Percentiles rank a stretch among this genome's conserved stretches.
Conservation (phyloP, 2,113 vertebrate genomes). For the Crotalus helleri region DNA sequence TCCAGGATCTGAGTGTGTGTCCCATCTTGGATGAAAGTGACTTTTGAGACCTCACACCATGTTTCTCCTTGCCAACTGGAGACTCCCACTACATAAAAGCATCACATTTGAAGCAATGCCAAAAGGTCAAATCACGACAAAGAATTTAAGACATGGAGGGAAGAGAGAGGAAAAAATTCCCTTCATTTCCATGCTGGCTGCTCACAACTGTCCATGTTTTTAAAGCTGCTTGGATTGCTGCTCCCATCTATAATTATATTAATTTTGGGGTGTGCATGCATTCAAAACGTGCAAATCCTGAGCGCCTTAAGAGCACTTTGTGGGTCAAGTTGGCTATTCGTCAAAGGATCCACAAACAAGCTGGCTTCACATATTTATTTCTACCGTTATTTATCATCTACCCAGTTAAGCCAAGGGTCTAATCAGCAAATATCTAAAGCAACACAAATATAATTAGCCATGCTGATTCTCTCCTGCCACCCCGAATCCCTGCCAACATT, state of each 20-base stretch:
- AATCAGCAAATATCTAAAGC: background rate
- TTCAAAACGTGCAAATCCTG: background rate
- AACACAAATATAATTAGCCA: background rate
- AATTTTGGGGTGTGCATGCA: background rate
- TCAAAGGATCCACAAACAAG: background rate
- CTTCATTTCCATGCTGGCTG: conserved; percentile 34
- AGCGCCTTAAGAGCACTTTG: background rate
- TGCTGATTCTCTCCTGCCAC: background rate
- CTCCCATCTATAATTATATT: background rate
- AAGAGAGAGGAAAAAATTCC: background rate
- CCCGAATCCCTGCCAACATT: background rate
- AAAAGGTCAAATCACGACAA: background rate
- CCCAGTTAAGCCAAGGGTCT: background rate
- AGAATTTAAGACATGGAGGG: background rate
- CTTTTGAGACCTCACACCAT: background rate
- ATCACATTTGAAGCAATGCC: background rate
- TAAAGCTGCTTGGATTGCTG: conserved; percentile 27
- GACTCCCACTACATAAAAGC: background rate
- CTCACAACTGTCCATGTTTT: conserved; percentile 29
- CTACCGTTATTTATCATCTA: background rate
- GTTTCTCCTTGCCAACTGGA: background rate
- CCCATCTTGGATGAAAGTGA: background rate
- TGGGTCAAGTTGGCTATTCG: background rate
- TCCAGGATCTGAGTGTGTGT: background rate
- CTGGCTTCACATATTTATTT: background rate